These are phyloP conservation scores for Procambarus clarkii DNA, from an alignment of 1,140 invertebrate species.

Conservation along the genomic window DNA sequence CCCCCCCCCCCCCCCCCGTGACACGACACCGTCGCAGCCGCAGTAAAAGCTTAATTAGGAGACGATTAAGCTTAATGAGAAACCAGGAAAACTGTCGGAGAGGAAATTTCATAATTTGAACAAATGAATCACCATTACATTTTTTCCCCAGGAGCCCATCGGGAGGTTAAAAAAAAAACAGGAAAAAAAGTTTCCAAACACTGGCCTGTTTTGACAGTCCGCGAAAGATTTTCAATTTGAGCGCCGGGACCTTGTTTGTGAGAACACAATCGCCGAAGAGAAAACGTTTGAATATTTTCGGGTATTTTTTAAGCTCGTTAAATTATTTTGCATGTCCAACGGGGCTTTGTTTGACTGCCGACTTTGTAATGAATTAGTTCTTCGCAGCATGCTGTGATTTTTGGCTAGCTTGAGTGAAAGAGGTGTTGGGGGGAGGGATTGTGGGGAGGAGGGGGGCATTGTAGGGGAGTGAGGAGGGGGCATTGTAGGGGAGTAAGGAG, in stretches of 20 bases:
- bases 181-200: not conserved
- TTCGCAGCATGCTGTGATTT: not conserved
- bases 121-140: not conserved
- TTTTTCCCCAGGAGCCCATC: not conserved
- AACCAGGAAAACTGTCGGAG: not conserved
- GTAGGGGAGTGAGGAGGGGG: not conserved
- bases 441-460: not conserved
- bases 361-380: not conserved
- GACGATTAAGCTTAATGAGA: not conserved
- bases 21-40: no score
- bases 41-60: not conserved
- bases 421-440: no score
- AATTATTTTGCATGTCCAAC: not conserved
- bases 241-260: not conserved
- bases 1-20: no score
- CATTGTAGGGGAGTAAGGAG: not conserved
- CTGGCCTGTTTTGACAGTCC: not conserved
- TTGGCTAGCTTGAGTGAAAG: not conserved
- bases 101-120: slow-evolving; percentile 11
- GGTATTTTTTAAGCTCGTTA: not conserved
- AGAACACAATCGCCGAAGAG: not conserved
- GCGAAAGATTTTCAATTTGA: not conserved
- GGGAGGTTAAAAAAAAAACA: not conserved
- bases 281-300: not conserved
- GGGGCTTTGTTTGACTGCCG: not conserved